A percentile compares a stretch with the other conserved stretches of the same genome.
phyloP scores from a whole-genome alignment of 1,140 invertebrate genomes.

The Megalonaias nervosa region DNA sequence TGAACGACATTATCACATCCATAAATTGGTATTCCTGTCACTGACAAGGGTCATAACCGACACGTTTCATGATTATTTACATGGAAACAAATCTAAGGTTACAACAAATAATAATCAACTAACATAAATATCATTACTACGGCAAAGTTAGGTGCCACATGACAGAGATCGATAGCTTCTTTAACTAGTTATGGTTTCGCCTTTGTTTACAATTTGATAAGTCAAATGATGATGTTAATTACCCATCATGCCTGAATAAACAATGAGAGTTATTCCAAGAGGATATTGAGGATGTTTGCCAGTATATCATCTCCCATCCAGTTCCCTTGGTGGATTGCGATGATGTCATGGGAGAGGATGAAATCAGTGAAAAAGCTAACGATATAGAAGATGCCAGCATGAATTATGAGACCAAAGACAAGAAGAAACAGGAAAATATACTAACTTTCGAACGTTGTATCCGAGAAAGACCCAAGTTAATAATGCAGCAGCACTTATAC shows the following conservation, averaged over 20 bases:
- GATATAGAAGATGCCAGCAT: neutral
- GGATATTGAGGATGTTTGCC: neutral
- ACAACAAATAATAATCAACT: no score
- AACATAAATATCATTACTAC: neutral
- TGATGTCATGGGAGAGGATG: neutral
- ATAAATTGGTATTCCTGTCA: neutral
- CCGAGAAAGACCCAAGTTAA: no score
- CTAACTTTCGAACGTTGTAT: no score
- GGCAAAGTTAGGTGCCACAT: slow-evolving; percentile 39
- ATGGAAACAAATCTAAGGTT: no score
- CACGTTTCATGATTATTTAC: no score
- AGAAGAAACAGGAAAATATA: no score
- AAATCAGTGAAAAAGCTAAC: neutral
- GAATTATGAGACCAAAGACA: neutral
- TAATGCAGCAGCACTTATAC: no score
- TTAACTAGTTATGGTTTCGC: slow-evolving; percentile 36
- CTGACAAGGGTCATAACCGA: no score
- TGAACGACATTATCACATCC: neutral
- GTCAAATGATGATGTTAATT: slow-evolving; percentile 37
- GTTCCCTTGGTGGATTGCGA: neutral
- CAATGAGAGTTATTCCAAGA: neutral
- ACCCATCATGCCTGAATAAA: slow-evolving; percentile 5
- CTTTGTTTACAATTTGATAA: slow-evolving; percentile 30
- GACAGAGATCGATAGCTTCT: slow-evolving; percentile 34
- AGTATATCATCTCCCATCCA: no score